Evolutionary conservation across 2,113 vertebrate species (phyloP).

Genomic region (Channa maculata): DNA sequence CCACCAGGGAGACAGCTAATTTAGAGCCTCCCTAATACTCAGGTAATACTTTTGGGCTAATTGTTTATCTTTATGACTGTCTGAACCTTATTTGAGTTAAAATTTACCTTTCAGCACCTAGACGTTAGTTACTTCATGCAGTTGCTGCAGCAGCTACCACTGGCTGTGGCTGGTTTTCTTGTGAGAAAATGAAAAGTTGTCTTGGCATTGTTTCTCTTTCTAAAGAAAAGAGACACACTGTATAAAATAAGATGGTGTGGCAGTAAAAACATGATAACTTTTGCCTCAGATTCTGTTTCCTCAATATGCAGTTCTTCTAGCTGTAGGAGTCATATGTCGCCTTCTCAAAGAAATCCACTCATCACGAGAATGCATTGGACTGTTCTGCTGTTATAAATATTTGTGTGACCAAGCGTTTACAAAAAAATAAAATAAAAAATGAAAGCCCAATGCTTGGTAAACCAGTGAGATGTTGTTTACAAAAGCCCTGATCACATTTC

Average conservation of each 20-base stretch:
- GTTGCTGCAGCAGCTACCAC: background rate
- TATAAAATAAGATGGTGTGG: background rate
- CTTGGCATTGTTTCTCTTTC: background rate
- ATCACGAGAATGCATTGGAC: background rate
- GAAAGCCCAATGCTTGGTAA: background rate
- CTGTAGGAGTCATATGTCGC: too few relatives aligned
- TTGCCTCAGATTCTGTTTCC: background rate
- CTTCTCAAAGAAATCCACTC: background rate
- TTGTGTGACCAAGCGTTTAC: background rate
- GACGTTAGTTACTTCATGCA: too few relatives aligned
- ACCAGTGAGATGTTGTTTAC: constrained; percentile 1
- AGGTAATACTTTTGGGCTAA: constrained; percentile 8
- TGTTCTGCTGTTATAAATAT: background rate
- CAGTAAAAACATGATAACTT: background rate
- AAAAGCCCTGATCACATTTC: background rate
- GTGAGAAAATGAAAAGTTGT: background rate
- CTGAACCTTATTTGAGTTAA: background rate
- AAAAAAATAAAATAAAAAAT: background rate
- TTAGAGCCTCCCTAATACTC: constrained; percentile 42
- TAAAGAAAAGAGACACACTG: background rate
- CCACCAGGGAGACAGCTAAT: constrained; percentile 24
- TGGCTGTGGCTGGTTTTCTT: background rate
- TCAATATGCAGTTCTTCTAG: background rate
- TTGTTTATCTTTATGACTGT: constrained; percentile 22
- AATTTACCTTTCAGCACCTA: too few relatives aligned